Evolutionary conservation across 2,888 invertebrate species (phyloP), one percentile per base, ranked within the genome.

Genomic region (Drosophila mimica): DNA sequence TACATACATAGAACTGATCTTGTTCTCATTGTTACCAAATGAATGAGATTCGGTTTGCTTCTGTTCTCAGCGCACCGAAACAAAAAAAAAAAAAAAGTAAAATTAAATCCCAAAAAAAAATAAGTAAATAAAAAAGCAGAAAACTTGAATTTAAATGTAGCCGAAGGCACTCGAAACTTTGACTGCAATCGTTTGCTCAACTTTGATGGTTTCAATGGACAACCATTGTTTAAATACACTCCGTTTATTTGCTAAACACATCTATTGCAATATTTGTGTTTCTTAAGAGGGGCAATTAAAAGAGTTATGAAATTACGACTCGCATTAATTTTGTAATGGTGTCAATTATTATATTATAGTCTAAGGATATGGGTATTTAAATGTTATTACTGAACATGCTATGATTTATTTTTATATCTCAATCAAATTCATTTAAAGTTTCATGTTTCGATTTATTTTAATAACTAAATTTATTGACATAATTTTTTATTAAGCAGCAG

Each of bases 11-110:
- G 53, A 68, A 74, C 86, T 87, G 87, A 89, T 87, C 82, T 87
- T 76, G 87, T 87, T 89, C 67, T 82, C 76, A 77, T 86, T 85
- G 87, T 89, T 82, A 36, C 72, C 67, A 67, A 74, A 63, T 76
- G 54, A 76, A 59, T 54, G 57, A 48, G 66, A 62, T 60, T 66
- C 36, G 43, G 17, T 70, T 68, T 65, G 51, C 69, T 36, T 65
- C 56, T 61, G 70, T 68, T 68, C 74, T 62, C 38, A 52, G 59
- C 56, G n/a, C 60, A 57, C 40, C 31, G 34, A 46, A 25, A 46
- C 25, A 64, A 36, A 33, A 15, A 20, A 25, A 15, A 15, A 20
- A 25, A 25, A 15, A 15, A 20, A 25, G 15, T 15, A 15, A 15
- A 17, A 34, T 25, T 11, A 46, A 25, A 57, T 51, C 64, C 53